These are phyloP conservation scores for Desmodus rotundus DNA, from an alignment of 2,113 vertebrate species.

Conservation along the genomic window DNA sequence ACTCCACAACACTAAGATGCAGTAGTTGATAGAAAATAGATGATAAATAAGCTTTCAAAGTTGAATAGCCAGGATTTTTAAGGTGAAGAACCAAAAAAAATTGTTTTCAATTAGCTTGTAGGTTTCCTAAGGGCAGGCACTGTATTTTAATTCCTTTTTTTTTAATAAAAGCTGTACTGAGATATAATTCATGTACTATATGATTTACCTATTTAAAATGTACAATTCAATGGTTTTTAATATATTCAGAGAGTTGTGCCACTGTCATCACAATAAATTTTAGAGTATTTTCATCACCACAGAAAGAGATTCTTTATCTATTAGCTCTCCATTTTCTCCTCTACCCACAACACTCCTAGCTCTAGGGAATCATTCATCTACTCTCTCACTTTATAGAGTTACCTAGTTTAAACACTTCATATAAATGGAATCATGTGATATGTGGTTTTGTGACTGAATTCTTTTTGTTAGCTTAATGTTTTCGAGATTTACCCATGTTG, in stretches of 20 bases:
- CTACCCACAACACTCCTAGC: not conserved
- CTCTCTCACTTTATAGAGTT: not conserved
- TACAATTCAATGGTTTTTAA: constrained; percentile 22
- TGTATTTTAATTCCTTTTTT: not conserved
- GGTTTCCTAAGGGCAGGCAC: not conserved
- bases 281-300: constrained; percentile 2
- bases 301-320: not conserved
- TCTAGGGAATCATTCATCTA: not conserved
- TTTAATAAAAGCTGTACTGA: constrained; percentile 47
- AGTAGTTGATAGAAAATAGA: constrained; percentile 1
- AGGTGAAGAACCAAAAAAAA: not conserved
- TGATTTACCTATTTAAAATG: constrained; percentile 42
- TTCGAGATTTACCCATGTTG: not conserved
- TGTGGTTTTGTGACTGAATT: not conserved
- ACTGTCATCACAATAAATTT: not conserved
- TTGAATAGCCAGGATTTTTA: constrained; percentile 9
- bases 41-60: constrained; percentile 39
- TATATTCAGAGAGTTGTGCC: not conserved
- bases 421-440: constrained; percentile 8
- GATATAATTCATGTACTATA: constrained; percentile 17
- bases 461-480: constrained; percentile 19
- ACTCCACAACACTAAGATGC: not conserved
- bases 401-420: not conserved
- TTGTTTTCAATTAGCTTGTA: not conserved
- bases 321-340: not conserved